Evolutionary conservation across 2,888 invertebrate genomes (phyloP).

Genomic region (Eilema caniola): DNA sequence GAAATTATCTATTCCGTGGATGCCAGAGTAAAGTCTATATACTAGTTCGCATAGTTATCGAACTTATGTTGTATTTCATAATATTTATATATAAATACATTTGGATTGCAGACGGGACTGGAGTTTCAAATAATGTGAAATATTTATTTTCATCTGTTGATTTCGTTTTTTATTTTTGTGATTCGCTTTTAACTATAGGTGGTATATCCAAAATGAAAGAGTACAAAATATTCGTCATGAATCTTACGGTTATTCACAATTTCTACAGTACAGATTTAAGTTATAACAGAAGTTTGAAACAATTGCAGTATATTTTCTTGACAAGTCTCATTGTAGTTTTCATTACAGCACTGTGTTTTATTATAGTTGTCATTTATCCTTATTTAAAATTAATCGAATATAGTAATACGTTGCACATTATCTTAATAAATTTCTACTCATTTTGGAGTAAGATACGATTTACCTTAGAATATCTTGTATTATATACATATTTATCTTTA

Average conservation of each 20-base stretch:
- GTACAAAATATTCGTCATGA: not conserved
- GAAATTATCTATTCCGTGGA: not conserved
- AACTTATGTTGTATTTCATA: not conserved
- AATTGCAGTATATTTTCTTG: not conserved
- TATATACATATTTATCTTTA: not conserved
- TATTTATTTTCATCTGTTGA: not conserved
- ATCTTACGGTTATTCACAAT: not conserved
- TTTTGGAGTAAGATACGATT: slow-evolving; percentile 9
- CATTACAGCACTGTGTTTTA: not conserved
- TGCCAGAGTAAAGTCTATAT: not conserved
- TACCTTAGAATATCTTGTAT: slow-evolving; percentile 6
- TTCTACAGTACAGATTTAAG: not conserved
- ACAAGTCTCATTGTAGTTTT: not conserved
- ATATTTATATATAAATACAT: not conserved
- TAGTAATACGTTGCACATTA: not conserved
- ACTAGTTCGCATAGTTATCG: not conserved
- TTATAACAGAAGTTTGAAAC: slow-evolving; percentile 1
- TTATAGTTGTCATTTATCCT: not conserved
- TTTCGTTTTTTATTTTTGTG: not conserved
- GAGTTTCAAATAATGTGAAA: not conserved
- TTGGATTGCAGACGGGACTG: too few species aligned
- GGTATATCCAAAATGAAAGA: not conserved
- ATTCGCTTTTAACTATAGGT: not conserved
- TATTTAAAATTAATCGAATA: not conserved
- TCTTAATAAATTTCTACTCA: not conserved